Evolutionary conservation across 2,888 invertebrate species (phyloP), one percentile per base, ranked within the genome.

Genomic region (Sarcophaga rosellei): DNA sequence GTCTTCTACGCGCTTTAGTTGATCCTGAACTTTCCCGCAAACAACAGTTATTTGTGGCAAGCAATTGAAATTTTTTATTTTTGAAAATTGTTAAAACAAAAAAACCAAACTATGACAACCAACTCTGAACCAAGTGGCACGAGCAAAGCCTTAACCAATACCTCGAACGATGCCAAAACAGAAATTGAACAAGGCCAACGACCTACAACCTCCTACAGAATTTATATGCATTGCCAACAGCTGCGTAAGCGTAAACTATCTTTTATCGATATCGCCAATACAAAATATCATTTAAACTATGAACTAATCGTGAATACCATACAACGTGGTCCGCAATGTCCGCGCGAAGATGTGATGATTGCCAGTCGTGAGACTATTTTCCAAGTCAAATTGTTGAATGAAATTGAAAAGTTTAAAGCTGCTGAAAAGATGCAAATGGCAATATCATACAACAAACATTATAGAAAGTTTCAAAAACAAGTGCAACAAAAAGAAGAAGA

Each of bases 271-370:
- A 59, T 75, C 1, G 25, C 70, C 10, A 21, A 15, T 10, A 63
- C 76, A 15, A 85, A 85, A 74, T 23, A 61, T 8, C 20, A 59
- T 21, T 69, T 85, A 21, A 85, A 81, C 25, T 44, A 74, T n/a
- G 59, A 74, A 47, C 72, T 85, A 44, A 78, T 78, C 21, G 23
- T 45, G 12, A 81, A 77, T 21, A 76, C 66, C 23, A 23, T 76
- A n/a, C 61, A 66, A 53, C 72, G 62, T 72, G 72, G 66, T 12
- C n/a, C 53, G 4, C 53, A 72, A 62, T 80, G 72, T 61, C 62
- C 84, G 1, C 17, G 44, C 1, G 72, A 84, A 45, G 80, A 80
- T 80, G 45, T 80, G 6, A 4, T 25, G n/a, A 53, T 25, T 59
- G 44, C 80, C 12, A 76, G 23, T 25, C 47, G 72, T 21, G 65